Base-by-base conservation (phyloP, 2,113 vertebrate genomes). In the Bubo scandiacus region DNA sequence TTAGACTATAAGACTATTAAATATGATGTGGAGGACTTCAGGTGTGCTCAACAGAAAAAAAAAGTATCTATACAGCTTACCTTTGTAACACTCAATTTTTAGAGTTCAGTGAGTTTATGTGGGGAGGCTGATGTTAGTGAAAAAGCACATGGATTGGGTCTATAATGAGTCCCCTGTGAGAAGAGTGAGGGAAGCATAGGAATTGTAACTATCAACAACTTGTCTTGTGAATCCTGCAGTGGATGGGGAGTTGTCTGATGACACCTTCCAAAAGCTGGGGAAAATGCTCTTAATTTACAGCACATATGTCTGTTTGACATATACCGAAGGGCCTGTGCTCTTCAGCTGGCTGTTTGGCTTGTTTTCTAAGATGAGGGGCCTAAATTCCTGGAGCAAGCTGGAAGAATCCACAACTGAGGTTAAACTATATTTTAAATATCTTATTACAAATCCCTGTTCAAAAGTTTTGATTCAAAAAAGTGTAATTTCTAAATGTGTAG, bases 311-410 rank as follows among this genome's bases (percentile, higher is more conserved):
- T 81, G 15, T 45, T 10, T 54, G 57, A 23, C 13, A 20, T 42
- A 21, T 4, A 27, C 40, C 0, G 2, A 54, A 43, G 9, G 12
- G 11, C 32, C 8, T 2, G 0, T 58, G 20, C 18, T 75, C 15
- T 65, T 88, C 40, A 88, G 9, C 40, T 70, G 40, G 2, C 11
- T 12, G 2, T 73, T 62, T 30, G 23, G 2, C n/a, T 29, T 36
- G 9, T 68, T 88, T 85, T 77, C 15, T 21, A 13, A 66, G 15
- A 23, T 18, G 8, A 81, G 21, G 20, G 27, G 17, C 45, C 30
- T 83, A 29, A 92, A 66, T 78, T 52, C 55, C 30, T 86, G 20
- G 4, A 77, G 9, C 32, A 94, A 57, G 26, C 19, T 58, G 57
- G 86, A 86, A 63, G 88, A 80, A 63, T 27, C 14, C 40, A 36